Conservation (phyloP, 2,113 vertebrate species). For the Pterocles gutturalis region DNA sequence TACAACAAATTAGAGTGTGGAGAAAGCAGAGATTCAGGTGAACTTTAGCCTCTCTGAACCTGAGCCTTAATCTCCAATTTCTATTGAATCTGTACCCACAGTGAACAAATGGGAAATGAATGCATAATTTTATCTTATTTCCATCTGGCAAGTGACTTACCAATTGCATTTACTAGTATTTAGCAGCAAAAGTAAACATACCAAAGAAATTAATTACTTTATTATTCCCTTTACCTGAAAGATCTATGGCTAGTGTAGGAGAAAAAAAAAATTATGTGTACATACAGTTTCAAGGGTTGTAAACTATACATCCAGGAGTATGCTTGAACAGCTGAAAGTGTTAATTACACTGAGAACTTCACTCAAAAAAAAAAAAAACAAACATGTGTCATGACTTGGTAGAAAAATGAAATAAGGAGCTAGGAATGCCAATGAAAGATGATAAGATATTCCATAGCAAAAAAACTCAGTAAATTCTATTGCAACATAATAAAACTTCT, state of each 20-base stretch:
- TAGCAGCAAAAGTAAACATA: background rate
- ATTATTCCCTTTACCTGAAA: background rate
- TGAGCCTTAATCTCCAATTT: background rate
- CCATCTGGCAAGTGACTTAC: background rate
- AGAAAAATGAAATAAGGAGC: background rate
- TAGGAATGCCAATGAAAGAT: background rate
- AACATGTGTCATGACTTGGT: background rate
- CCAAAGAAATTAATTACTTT: background rate
- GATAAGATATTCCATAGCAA: background rate
- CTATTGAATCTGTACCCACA: background rate
- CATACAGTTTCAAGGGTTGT: background rate
- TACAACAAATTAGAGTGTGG: background rate
- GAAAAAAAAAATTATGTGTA: background rate
- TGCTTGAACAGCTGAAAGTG: background rate
- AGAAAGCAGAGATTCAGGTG: background rate
- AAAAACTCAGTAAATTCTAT: background rate
- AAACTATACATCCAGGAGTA: background rate
- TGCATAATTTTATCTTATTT: background rate
- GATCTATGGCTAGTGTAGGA: background rate
- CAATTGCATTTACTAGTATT: background rate
- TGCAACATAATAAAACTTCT: background rate
- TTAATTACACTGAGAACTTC: background rate
- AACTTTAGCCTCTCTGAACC: background rate
- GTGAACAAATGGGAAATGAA: background rate
- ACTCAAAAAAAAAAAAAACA: background rate